Evolutionary conservation across 1,140 invertebrate genomes (phyloP).

Genomic region (Eciton burchellii): DNA sequence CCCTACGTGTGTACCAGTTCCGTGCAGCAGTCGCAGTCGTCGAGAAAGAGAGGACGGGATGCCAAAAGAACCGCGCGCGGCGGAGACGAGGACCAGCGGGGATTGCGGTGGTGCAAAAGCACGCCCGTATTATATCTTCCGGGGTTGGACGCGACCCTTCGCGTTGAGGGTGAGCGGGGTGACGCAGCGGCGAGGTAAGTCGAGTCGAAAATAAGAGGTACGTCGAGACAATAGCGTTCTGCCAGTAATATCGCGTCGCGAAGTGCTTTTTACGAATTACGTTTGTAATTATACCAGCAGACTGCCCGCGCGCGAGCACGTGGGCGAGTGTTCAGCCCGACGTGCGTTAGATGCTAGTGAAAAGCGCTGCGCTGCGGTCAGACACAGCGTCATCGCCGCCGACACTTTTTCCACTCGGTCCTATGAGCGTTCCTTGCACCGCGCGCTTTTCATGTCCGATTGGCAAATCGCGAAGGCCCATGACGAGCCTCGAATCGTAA

Average conservation of each 20-base stretch:
- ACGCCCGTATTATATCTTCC: constrained; percentile 36
- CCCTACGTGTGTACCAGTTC: background rate
- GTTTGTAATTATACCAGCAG: constrained; percentile 74
- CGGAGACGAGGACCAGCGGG: constrained; percentile 33
- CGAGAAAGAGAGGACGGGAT: constrained; percentile 15
- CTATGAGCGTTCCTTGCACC: constrained; percentile 7
- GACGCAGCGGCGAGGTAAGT: constrained; percentile 15
- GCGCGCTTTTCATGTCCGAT: background rate
- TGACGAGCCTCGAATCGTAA: background rate
- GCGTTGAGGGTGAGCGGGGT: constrained; percentile 8
- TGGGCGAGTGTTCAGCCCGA: constrained; percentile 57
- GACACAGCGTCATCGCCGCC: constrained; percentile 44
- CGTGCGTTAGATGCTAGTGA: constrained; percentile 51
- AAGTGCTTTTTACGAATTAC: constrained; percentile 75
- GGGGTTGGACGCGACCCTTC: background rate
- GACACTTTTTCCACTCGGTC: constrained; percentile 63
- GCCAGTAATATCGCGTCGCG: constrained; percentile 25
- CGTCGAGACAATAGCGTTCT: constrained; percentile 56
- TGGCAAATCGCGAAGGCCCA: background rate
- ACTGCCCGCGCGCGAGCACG: constrained; percentile 7
- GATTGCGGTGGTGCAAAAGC: constrained; percentile 32
- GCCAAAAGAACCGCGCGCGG: constrained; percentile 5
- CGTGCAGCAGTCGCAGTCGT: background rate
- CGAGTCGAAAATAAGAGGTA: constrained; percentile 63
- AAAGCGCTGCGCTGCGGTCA: constrained; percentile 53